phyloP scores from a whole-genome alignment of 2,888 invertebrate genomes.

The Tineola bisselliella region DNA sequence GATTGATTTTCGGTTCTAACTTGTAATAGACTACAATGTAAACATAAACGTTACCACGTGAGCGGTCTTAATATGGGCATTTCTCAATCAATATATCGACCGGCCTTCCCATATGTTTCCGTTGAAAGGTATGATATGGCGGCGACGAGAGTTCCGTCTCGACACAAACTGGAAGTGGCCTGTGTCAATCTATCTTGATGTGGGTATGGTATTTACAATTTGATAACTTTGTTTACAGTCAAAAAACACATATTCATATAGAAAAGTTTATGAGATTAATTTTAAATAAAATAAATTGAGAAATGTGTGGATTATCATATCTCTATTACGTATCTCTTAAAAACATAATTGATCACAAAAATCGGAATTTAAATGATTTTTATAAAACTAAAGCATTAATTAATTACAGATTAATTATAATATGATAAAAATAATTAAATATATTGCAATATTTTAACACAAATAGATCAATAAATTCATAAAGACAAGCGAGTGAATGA shows the following conservation, averaged over 20 bases:
- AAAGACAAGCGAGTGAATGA: not conserved
- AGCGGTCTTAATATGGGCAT: slow-evolving; percentile 19
- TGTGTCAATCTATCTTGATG: slow-evolving; percentile 6
- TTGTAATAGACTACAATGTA: not conserved
- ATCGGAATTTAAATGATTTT: no score
- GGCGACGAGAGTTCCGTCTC: not conserved
- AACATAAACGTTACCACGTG: slow-evolving; percentile 7
- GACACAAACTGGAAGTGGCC: not conserved
- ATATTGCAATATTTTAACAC: not conserved
- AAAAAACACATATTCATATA: no score
- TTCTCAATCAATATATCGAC: slow-evolving; percentile 37
- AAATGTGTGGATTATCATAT: no score
- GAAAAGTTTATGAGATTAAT: no score
- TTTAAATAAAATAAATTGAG: no score
- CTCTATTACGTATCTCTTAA: no score
- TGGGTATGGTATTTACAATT: slow-evolving; percentile 4
- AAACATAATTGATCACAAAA: no score
- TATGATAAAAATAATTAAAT: not conserved
- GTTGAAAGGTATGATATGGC: slow-evolving; percentile 4
- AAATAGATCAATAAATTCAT: not conserved
- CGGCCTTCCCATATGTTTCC: slow-evolving; percentile 23
- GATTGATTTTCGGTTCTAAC: not conserved
- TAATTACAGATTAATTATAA: no score
- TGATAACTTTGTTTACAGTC: not conserved
- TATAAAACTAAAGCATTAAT: no score